Percentiles rank a stretch among this genome's conserved stretches.
Conservation (phyloP, 1,140 invertebrate genomes). For the Bombus superbus region DNA sequence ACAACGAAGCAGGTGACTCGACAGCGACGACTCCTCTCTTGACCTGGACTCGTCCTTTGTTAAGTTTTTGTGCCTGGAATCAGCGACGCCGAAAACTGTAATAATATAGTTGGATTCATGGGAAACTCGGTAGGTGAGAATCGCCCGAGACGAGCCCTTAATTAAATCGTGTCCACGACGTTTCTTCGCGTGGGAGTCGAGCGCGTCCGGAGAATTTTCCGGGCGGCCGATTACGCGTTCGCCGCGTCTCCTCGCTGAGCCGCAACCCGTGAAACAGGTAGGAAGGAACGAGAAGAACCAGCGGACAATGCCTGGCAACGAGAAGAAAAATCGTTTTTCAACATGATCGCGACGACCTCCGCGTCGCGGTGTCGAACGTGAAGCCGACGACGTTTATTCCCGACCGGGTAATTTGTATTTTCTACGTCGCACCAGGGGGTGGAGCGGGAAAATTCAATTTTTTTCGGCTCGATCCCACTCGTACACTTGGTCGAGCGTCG, state of each 20-base stretch:
- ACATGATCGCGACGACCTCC: slow-evolving; percentile 56
- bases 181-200: slow-evolving; percentile 77
- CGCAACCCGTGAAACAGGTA: slow-evolving; percentile 56
- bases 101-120: slow-evolving; percentile 6
- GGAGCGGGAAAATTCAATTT: slow-evolving; percentile 75
- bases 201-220: slow-evolving; percentile 76
- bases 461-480: slow-evolving; percentile 20
- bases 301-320: slow-evolving; percentile 54
- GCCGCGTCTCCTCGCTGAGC: background rate
- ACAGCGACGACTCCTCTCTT: background rate
- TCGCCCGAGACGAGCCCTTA: slow-evolving; percentile 49
- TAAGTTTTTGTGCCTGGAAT: too few relatives aligned
- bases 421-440: slow-evolving; percentile 63
- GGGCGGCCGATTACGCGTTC: slow-evolving; percentile 67
- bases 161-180: slow-evolving; percentile 78
- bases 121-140: slow-evolving; percentile 23
- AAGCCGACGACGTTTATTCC: slow-evolving; percentile 67
- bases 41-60: background rate
- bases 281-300: slow-evolving; percentile 42
- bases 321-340: slow-evolving; percentile 77
- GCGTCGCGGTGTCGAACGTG: slow-evolving; percentile 25
- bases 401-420: slow-evolving; percentile 72
- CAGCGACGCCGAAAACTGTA: background rate
- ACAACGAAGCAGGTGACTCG: slow-evolving; percentile 56
- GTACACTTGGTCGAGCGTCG: slow-evolving; percentile 46